Base-by-base conservation (phyloP, 1,140 invertebrate genomes). In the Brachionus rotundiformis region DNA sequence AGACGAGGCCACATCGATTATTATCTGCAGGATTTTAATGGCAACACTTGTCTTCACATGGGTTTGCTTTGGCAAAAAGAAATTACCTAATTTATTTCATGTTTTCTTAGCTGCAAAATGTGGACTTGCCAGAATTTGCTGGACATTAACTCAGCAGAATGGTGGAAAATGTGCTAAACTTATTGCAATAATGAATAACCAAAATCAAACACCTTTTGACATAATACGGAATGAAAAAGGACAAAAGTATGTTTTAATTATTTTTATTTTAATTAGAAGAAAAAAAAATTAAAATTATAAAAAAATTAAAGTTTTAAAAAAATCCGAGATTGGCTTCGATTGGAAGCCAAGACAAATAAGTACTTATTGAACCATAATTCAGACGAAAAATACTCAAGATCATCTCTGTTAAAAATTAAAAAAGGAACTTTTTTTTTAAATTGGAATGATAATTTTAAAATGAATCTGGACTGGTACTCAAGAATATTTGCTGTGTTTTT, bases 41-140 rank as follows among this genome's bases (percentile, higher is more conserved):
- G 76, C 29, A 79, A 79, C 13, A 79, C 44, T 59, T 79, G 76
- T 41, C 23, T 79, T 10, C 76, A 79, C 25, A 79, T 79, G 76
- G 68, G 68, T 73, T 31, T 11, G 31, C 6, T 44, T 68, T 68
- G 33, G 2, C 16, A n/a, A n/a, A n/a, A n/a, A n/a, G n/a, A n/a
- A n/a, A n/a, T n/a, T n/a, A n/a, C n/a, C n/a, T n/a, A n/a, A n/a
- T n/a, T n/a, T n/a, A n/a, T n/a, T n/a, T n/a, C n/a, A 71, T 19
- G 13, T 33, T 39, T 39, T 54, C 27, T 44, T 39, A 73, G 76
- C 76, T 33, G 76, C 76, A 2, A 79, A 79, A 59, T 59, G 47
- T 59, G 76, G 76, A 25, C 19, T 79, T 11, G 47, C 33, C 6
- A 25, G 76, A 27, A 79, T 79, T 29, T 79, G 76, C 13, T 79